Percentiles rank a stretch among this genome's conserved stretches.
These are phyloP conservation scores for Callorhinus ursinus DNA, from an alignment of 2,113 vertebrate genomes.

Conservation along the genomic window DNA sequence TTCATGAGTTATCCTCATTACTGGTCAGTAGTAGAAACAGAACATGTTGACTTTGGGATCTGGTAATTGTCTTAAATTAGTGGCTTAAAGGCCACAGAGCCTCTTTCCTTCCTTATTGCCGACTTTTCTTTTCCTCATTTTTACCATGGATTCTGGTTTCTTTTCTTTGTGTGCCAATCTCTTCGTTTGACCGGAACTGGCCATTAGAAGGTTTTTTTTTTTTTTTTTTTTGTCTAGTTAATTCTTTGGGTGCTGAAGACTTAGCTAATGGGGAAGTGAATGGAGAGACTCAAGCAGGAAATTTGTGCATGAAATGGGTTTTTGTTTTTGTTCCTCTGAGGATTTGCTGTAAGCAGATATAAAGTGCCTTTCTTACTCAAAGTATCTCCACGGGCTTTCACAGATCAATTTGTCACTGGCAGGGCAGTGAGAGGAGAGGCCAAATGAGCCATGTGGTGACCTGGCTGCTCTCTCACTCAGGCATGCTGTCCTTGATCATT, in stretches of 20 bases:
- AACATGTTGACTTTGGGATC: slow-evolving; percentile 30
- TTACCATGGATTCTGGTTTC: neutral
- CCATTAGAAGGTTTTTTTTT: neutral
- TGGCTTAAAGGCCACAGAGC: neutral
- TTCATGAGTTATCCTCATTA: neutral
- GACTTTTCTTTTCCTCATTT: slow-evolving; percentile 30
- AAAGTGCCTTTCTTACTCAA: slow-evolving; percentile 70
- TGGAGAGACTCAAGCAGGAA: slow-evolving; percentile 14
- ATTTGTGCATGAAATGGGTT: slow-evolving; percentile 18
- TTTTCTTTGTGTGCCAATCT: neutral
- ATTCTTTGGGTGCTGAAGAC: slow-evolving; percentile 48
- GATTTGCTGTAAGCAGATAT: slow-evolving; percentile 60
- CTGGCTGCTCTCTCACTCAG: slow-evolving; percentile 11
- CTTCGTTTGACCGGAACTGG: neutral
- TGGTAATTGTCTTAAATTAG: slow-evolving; percentile 43
- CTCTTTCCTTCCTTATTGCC: neutral
- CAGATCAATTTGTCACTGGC: slow-evolving; percentile 69
- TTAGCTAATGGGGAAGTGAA: slow-evolving; percentile 49
- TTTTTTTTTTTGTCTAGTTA: neutral
- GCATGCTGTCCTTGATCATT: slow-evolving; percentile 64
- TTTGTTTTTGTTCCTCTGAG: slow-evolving; percentile 15
- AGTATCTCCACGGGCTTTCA: slow-evolving; percentile 63
- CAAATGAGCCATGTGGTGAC: slow-evolving; percentile 3
- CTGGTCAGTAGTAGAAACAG: neutral
- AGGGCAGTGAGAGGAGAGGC: slow-evolving; percentile 2